Evolutionary conservation across 2,888 invertebrate species (phyloP), one percentile per base, ranked within the genome.

Genomic region (Acronicta psi): DNA sequence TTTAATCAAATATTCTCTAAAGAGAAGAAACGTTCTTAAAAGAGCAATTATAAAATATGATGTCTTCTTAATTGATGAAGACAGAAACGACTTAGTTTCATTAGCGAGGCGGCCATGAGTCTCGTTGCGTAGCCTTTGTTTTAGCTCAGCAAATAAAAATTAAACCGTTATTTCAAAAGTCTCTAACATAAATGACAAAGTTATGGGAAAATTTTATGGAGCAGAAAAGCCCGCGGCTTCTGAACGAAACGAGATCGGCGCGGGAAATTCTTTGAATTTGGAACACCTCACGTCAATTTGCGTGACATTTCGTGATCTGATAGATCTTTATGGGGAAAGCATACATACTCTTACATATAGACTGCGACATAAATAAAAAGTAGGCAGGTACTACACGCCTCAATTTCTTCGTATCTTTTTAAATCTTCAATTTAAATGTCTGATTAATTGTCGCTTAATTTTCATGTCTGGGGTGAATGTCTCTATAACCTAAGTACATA

Each of bases 11-110:
- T 34, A 65, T 44, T 41, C 41, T 46, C 17, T 38, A 2, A 16
- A 37, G 36, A 7, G 53, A 52, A 52, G 10, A 53, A 60, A 53
- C 23, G 41, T 29, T 40, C 25, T 51, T 43, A n/a, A 44, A 52
- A 43, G 23, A 34, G 31, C 50, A 66, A 69, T 69, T 66, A 53
- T 17, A 53, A 46, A 70, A 16, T 42, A 70, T 23, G 11, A 45
- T 5, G 56, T 46, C 14, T n/a, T 45, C 17, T 13, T 45, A 56
- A 42, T 42, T 56, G 46, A 55, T 41, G 50, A 5, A 38, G 45
- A 43, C 38, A 25, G 25, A 43, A 17, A 55, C 29, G 38, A 29
- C 23, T 45, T 51, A 50, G 43, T 54, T 40, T 53, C 42, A 43
- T 68, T 58, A 64, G 52, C n/a, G 2, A 14, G 25, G 53, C 44